phyloP scores from a whole-genome alignment of 2,888 invertebrate species.

The Trileptium ribeirensis region DNA sequence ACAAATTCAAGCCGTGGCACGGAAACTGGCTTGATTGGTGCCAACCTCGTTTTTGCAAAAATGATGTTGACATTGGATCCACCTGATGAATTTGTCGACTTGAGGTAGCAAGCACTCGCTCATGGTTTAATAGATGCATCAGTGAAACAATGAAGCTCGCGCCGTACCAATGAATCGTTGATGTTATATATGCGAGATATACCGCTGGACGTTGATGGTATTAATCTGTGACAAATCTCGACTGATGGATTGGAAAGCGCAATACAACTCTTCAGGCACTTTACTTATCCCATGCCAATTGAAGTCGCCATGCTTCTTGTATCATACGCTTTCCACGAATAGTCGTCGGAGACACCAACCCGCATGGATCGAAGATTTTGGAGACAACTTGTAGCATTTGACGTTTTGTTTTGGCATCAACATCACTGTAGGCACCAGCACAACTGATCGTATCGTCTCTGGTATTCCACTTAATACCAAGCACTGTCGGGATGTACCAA shows the following conservation, averaged over 20 bases:
- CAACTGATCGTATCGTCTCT: not conserved
- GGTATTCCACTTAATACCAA: no score
- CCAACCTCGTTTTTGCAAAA: no score
- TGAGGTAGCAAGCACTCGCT: no score
- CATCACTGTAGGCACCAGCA: not conserved
- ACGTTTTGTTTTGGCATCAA: conserved; percentile 25
- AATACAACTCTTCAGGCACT: not conserved
- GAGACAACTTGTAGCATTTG: conserved; percentile 30
- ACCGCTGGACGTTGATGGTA: no score
- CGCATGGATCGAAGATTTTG: conserved; percentile 36
- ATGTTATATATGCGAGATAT: not conserved
- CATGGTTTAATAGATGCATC: not conserved
- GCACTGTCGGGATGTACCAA: no score
- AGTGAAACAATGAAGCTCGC: not conserved
- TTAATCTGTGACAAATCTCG: no score
- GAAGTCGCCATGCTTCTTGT: conserved; percentile 38
- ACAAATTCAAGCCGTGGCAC: no score
- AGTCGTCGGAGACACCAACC: conserved; percentile 30
- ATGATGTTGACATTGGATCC: no score
- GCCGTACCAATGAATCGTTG: not conserved
- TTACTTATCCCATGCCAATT: conserved; percentile 38
- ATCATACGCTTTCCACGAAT: conserved; percentile 37
- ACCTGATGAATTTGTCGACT: no score
- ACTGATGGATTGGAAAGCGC: no score
- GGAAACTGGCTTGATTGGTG: no score